These are phyloP conservation scores for Lutjanus campechanus DNA, from an alignment of 2,797 vertebrate species.

Conservation along the genomic window DNA sequence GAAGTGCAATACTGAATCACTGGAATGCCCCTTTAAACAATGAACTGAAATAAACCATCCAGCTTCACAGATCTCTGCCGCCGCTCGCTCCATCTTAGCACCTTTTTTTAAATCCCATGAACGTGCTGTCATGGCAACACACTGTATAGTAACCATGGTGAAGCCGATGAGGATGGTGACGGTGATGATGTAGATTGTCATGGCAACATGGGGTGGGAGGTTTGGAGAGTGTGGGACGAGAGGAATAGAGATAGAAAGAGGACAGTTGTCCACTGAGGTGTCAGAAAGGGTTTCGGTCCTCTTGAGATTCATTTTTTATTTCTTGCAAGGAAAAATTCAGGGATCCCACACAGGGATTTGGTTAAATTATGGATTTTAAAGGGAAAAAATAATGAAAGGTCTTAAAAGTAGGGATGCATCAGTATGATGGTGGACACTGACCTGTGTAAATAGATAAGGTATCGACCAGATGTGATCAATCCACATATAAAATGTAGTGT, in stretches of 20 bases:
- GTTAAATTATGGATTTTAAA: not conserved
- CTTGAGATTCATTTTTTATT: not conserved
- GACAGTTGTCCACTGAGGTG: not conserved
- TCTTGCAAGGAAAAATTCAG: not conserved
- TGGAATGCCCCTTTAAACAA: constrained; percentile 22
- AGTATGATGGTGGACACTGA: not conserved
- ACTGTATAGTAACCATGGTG: constrained; percentile 51
- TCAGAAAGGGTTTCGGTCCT: constrained; percentile 1
- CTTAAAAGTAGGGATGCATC: constrained; percentile 7
- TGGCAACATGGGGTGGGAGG: constrained; percentile 77
- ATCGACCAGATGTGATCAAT: not conserved
- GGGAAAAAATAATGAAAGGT: not conserved
- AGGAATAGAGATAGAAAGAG: not conserved
- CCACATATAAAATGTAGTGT: not conserved
- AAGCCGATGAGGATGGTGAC: constrained; percentile 51
- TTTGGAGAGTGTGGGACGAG: constrained; percentile 38
- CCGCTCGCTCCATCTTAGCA: constrained; percentile 28
- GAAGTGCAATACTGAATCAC: not conserved
- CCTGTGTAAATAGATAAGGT: not conserved
- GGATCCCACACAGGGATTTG: not conserved
- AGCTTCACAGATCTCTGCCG: constrained; percentile 38
- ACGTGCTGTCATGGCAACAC: constrained; percentile 49
- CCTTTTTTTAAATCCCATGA: constrained; percentile 19
- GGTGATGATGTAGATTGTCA: constrained; percentile 83
- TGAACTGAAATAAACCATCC: constrained; percentile 23